These are phyloP conservation scores for Helarctos malayanus DNA, from an alignment of 2,797 vertebrate genomes.

Conservation along the genomic window DNA sequence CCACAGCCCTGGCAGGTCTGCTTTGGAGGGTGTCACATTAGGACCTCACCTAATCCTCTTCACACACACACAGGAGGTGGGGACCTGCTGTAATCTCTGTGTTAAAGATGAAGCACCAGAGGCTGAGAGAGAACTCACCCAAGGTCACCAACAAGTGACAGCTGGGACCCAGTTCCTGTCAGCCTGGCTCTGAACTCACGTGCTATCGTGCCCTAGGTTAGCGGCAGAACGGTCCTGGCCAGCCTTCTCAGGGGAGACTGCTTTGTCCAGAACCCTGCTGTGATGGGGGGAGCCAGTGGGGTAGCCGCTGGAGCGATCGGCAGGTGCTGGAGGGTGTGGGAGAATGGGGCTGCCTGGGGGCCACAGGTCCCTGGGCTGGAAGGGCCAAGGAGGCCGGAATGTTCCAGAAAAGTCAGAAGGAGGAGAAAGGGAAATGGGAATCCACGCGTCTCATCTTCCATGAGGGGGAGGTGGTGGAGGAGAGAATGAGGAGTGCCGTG, in stretches of 20 bases:
- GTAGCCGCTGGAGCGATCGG: background rate
- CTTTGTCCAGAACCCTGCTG: background rate
- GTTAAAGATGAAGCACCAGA: background rate
- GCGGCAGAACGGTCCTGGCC: background rate
- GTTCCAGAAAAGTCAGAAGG: background rate
- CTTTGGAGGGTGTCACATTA: background rate
- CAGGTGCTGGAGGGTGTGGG: background rate
- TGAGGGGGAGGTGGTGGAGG: background rate
- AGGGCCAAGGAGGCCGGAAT: too few relatives aligned
- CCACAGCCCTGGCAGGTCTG: background rate
- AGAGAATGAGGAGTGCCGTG: background rate
- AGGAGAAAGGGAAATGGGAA: background rate
- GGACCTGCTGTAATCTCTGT: background rate
- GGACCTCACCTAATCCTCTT: background rate
- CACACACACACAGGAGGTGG: background rate
- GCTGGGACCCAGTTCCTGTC: background rate
- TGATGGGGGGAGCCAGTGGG: background rate
- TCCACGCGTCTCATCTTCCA: accelerated
- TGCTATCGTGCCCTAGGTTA: background rate
- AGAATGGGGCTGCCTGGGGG: background rate
- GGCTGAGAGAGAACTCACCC: background rate
- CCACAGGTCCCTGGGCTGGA: background rate
- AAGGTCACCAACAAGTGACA: background rate
- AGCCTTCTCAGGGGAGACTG: background rate
- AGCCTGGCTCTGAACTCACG: too few relatives aligned